Evolutionary conservation across 1,140 invertebrate genomes (phyloP).

Genomic region (Samia ricini): DNA sequence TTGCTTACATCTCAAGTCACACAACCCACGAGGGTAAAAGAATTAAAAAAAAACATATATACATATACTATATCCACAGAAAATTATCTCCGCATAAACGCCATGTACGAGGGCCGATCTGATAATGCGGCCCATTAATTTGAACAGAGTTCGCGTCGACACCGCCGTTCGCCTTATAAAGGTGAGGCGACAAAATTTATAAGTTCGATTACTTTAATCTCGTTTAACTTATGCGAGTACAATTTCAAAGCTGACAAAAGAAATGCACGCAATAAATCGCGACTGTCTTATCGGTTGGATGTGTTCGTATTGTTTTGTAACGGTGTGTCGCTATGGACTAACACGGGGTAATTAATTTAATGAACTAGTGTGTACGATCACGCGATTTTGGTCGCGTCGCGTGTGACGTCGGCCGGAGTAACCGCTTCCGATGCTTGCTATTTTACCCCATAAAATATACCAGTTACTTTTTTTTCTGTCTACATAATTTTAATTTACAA

Average conservation of each 20-base stretch:
- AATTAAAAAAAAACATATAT: slow-evolving; percentile 61
- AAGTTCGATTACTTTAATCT: slow-evolving; percentile 78
- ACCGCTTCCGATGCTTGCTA: slow-evolving; percentile 18
- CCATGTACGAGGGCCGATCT: slow-evolving; percentile 72
- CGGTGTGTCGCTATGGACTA: slow-evolving; percentile 57
- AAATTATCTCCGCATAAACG: slow-evolving; percentile 76
- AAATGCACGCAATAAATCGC: slow-evolving; percentile 76
- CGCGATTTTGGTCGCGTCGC: slow-evolving; percentile 58
- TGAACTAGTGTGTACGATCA: slow-evolving; percentile 51
- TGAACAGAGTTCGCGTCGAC: slow-evolving; percentile 75
- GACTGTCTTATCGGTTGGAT: slow-evolving; percentile 65
- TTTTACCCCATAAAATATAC: slow-evolving; percentile 35
- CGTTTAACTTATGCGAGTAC: slow-evolving; percentile 76
- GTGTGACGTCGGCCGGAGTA: slow-evolving; percentile 31
- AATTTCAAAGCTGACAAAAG: slow-evolving; percentile 78
- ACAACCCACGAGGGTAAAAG: slow-evolving; percentile 37
- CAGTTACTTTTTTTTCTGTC: slow-evolving; percentile 19
- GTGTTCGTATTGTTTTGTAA: slow-evolving; percentile 71
- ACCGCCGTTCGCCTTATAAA: slow-evolving; percentile 69
- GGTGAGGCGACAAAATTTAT: slow-evolving; percentile 77
- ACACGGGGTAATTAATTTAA: slow-evolving; percentile 74
- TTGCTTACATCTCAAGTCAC: slow-evolving; percentile 29
- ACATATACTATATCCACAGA: too few relatives aligned
- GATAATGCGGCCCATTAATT: slow-evolving; percentile 76
- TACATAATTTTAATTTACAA: slow-evolving; percentile 14